Conservation (phyloP, 2,797 vertebrate species). For the Heteromormyrus szaboi region DNA sequence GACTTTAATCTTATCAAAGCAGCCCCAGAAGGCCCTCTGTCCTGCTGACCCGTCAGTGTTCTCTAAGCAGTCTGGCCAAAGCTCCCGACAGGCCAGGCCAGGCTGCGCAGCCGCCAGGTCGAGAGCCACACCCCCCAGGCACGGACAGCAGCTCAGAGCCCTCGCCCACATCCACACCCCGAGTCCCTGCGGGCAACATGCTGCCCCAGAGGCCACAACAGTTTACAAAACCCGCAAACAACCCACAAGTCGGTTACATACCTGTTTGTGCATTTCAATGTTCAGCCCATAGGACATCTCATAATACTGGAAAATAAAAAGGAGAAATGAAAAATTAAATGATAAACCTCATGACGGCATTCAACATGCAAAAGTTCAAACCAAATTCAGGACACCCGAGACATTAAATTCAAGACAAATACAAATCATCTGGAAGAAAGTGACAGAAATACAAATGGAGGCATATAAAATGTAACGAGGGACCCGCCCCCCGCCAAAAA, state of each 20-base stretch:
- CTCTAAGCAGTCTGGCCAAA: conserved; percentile 39
- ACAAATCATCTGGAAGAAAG: neutral
- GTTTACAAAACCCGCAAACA: neutral
- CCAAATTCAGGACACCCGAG: neutral
- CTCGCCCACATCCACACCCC: neutral
- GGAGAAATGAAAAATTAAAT: neutral
- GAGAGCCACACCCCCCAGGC: neutral
- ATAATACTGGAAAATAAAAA: conserved; percentile 72
- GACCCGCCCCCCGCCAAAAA: neutral
- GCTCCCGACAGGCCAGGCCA: neutral
- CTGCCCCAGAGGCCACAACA: neutral
- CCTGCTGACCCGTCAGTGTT: conserved; percentile 60
- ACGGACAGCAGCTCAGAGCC: no score
- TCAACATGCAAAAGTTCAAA: neutral
- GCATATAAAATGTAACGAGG: neutral
- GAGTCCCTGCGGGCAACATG: neutral
- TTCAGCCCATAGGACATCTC: conserved; percentile 99
- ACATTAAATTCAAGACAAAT: neutral
- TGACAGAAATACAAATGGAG: neutral
- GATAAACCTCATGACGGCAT: neutral
- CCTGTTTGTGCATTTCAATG: conserved; percentile 99
- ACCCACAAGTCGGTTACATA: conserved; percentile 54
- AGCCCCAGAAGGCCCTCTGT: conserved; percentile 59
- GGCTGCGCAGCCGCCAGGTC: neutral
- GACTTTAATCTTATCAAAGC: conserved; percentile 78